Percentiles rank a stretch among this genome's conserved stretches.
phyloP scores from a whole-genome alignment of 2,797 vertebrate genomes.

The Cercopithecus petaurista region DNA sequence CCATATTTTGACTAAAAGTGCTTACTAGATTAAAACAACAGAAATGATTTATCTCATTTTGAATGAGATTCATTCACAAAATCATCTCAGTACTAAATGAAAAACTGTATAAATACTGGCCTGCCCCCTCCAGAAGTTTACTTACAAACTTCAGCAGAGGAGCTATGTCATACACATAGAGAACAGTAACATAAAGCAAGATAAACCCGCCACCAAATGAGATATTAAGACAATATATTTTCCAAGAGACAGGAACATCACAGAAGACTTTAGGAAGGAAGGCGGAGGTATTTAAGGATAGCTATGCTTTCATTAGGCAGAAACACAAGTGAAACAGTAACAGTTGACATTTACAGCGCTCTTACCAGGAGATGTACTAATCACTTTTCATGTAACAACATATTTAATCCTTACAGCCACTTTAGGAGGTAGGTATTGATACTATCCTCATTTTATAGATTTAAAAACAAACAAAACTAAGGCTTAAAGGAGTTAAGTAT shows the following conservation, averaged over 20 bases:
- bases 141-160: background rate
- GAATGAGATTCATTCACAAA: constrained; percentile 20
- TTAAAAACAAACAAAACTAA: background rate
- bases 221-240: background rate
- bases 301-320: background rate
- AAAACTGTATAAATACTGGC: background rate
- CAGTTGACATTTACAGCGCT: background rate
- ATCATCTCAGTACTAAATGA: background rate
- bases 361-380: background rate
- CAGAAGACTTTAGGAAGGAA: background rate
- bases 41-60: constrained; percentile 6
- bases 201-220: background rate
- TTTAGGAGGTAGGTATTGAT: background rate
- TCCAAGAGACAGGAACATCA: constrained; percentile 21
- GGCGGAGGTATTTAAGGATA: background rate
- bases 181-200: background rate
- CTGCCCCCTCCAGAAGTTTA: background rate
- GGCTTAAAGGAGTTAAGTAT: background rate
- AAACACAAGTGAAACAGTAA: background rate
- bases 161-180: background rate
- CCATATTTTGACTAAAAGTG: constrained; percentile 43
- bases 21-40: constrained; percentile 33
- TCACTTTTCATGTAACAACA: background rate
- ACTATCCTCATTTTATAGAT: background rate
- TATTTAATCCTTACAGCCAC: background rate